These are phyloP conservation scores for Bombus pascuorum DNA, from an alignment of 1,140 invertebrate species.

Conservation along the genomic window DNA sequence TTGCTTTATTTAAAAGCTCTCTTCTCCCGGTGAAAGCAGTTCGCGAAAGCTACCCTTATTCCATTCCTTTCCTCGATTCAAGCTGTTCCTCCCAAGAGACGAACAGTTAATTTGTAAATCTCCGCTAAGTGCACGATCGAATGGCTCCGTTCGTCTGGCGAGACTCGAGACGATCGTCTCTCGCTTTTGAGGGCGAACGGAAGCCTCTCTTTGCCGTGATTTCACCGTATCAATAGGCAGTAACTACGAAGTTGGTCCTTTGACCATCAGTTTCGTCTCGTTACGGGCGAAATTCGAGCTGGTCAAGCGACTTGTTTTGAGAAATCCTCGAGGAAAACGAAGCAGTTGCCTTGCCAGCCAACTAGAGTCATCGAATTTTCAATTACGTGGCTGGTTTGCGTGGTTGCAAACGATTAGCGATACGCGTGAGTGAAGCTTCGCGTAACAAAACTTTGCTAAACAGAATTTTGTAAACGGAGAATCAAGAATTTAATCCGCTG, in stretches of 20 bases:
- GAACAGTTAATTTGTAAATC: conserved; percentile 44
- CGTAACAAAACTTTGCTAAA: neutral
- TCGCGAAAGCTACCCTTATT: neutral
- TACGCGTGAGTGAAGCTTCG: neutral
- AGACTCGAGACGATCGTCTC: conserved; percentile 10
- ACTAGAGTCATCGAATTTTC: neutral
- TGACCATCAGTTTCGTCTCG: neutral
- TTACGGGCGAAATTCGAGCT: conserved; percentile 4
- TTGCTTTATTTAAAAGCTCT: neutral
- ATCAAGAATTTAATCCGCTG: neutral
- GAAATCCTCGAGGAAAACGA: neutral
- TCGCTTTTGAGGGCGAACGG: neutral
- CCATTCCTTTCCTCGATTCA: neutral
- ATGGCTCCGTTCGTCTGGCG: neutral
- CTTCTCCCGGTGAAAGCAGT: neutral
- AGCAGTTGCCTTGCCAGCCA: neutral
- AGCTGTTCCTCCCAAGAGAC: neutral
- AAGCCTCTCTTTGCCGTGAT: conserved; percentile 6
- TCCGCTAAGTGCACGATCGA: conserved; percentile 37
- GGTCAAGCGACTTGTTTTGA: conserved; percentile 31
- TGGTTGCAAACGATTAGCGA: too few species aligned
- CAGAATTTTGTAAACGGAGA: neutral
- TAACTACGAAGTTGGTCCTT: conserved; percentile 41
- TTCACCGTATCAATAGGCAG: conserved; percentile 32
- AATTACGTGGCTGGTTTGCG: neutral